Base-by-base conservation (phyloP, 2,113 vertebrate genomes). In the Thermophis baileyi region DNA sequence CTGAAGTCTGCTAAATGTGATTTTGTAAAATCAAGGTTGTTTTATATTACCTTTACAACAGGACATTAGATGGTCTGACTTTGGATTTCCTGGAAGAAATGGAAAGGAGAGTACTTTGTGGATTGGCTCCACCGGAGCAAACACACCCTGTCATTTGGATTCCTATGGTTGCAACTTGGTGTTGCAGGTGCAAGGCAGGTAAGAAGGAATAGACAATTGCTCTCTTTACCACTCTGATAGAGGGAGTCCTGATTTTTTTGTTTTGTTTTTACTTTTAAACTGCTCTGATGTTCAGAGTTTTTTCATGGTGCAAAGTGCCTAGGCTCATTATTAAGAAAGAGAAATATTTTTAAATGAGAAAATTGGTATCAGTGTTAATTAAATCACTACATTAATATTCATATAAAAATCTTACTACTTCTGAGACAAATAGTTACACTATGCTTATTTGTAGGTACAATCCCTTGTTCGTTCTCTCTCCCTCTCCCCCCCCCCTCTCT, bases 111-210 rank as follows among this genome's bases (percentile, higher is more conserved):
- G 99, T 97, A 99, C 99, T 0, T 87, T 99, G 44, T 99, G 99
- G 99, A 97, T 99, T 0, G 99, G 99, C 90, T 98, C 99, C 20
- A 92, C 96, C 69, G 98, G 98, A 85, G 99, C 99, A 81, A 99
- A 99, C 96, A 99, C 99, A 0, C 99, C 99, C 0, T 99, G 99
- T 92, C 99, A 99, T 96, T 96, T 98, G 96, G 99, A 99, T 96
- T 97, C 98, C 12, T 99, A 99, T 0, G 99, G 99, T 85, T 99
- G 97, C 96, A 99, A 99, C 96, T 97, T 99, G 94, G 99, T 99
- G 2, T 95, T 99, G 94, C 99, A 99, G 96, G 98, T 99, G 22
- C 98, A 99, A 96, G 99, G 99, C 98, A 98, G 99, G 99, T 99
- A 98, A 94, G 57, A 25, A 46, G 20, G 16, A 50, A 35, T 63